phyloP scores from a whole-genome alignment of 2,888 invertebrate species.

The Pandemis cinnamomeana region DNA sequence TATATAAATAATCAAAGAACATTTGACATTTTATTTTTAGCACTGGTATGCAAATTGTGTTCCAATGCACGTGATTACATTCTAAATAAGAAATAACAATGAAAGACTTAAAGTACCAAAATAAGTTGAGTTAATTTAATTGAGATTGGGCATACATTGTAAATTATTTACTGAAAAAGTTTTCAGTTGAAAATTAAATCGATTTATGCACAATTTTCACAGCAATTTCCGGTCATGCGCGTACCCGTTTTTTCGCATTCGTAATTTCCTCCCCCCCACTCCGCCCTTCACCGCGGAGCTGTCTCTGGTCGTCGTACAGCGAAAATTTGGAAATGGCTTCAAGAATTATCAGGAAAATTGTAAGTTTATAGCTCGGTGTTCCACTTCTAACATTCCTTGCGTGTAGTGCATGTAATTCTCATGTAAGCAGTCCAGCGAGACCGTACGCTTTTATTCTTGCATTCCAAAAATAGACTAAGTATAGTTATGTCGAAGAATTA shows the following conservation, averaged over 20 bases:
- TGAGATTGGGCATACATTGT: background rate
- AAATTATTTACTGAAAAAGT: background rate
- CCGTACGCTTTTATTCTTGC: constrained; percentile 60
- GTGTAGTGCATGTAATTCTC: constrained; percentile 65
- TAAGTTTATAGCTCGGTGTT: constrained; percentile 75
- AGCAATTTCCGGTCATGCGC: constrained; percentile 81
- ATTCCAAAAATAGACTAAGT: constrained; percentile 81
- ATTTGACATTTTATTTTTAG: constrained; percentile 1
- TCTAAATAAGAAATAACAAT: no score
- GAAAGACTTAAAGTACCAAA: background rate
- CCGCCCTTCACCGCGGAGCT: constrained; percentile 65
- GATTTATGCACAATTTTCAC: constrained; percentile 49
- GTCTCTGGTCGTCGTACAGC: constrained; percentile 67
- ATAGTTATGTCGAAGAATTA: constrained; percentile 84
- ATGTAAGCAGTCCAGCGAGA: constrained; percentile 50
- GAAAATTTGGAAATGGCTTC: constrained; percentile 81
- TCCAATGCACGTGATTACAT: constrained; percentile 6
- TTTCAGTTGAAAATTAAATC: background rate
- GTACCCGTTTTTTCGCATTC: constrained; percentile 60
- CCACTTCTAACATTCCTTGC: constrained; percentile 55
- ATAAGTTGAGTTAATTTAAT: background rate
- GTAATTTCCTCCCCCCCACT: constrained; percentile 70
- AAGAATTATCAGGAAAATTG: constrained; percentile 83
- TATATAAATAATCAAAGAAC: background rate
- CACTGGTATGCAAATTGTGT: background rate